Conservation (phyloP, 2,113 vertebrate species). For the Montifringilla adamsi region DNA sequence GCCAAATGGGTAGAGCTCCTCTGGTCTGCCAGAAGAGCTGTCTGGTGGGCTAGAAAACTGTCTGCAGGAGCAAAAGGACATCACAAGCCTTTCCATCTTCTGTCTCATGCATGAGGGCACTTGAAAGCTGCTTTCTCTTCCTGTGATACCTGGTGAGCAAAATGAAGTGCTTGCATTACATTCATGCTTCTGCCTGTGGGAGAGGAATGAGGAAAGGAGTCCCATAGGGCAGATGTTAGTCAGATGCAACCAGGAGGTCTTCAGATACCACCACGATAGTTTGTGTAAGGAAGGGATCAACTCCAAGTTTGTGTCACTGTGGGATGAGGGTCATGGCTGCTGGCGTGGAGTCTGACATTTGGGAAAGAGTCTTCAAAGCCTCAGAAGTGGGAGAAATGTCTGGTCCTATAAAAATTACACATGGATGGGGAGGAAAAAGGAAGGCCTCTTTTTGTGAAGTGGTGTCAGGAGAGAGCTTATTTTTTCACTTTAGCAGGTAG, state of each 20-base stretch:
- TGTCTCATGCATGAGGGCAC: background rate
- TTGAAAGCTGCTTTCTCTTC: background rate
- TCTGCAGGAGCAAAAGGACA: background rate
- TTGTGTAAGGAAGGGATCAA: background rate
- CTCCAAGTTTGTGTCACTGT: rapidly evolving
- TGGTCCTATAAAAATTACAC: background rate
- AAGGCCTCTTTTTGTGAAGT: background rate
- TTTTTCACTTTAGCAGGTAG: background rate
- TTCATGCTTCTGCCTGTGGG: background rate
- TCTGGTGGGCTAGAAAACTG: background rate
- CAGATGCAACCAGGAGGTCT: background rate
- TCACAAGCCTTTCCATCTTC: background rate
- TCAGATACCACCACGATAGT: rapidly evolving
- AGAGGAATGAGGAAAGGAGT: background rate
- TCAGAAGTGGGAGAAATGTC: background rate
- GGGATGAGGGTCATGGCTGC: background rate
- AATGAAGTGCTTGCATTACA: background rate
- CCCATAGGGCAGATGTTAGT: background rate
- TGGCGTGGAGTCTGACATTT: background rate
- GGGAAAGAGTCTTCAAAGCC: background rate
- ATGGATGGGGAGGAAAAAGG: background rate
- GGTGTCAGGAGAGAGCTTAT: background rate
- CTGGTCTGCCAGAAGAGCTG: background rate
- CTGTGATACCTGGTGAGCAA: background rate
- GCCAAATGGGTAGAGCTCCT: background rate